phyloP scores from a whole-genome alignment of 2,797 vertebrate species.

The Macropus fuliginosus region DNA sequence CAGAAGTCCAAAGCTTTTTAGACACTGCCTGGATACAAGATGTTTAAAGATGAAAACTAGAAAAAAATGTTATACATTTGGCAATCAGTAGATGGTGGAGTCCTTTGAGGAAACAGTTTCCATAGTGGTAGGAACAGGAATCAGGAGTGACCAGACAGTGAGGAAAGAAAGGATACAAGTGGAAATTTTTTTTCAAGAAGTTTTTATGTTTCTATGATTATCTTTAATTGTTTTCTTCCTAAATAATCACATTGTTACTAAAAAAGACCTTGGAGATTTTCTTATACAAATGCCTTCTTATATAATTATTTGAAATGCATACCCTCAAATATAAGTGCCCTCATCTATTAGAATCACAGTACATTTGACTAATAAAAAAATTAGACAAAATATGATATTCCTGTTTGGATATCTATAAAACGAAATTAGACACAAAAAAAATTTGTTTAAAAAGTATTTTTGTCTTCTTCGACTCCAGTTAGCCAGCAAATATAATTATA shows the following conservation, averaged over 20 bases:
- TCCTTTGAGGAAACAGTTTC: background rate
- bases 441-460: slow-evolving; percentile 33
- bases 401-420: slow-evolving; percentile 23
- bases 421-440: slow-evolving; percentile 30
- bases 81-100: background rate
- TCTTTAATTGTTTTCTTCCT: background rate
- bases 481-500: slow-evolving; percentile 27
- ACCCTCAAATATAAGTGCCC: slow-evolving; percentile 31
- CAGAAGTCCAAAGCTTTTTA: background rate
- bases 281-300: slow-evolving; percentile 5
- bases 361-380: slow-evolving; percentile 17
- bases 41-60: background rate
- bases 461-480: slow-evolving; percentile 7
- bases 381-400: slow-evolving; percentile 15
- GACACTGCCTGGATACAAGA: background rate
- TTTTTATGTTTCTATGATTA: background rate
- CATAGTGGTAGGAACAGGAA: background rate
- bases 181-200: background rate
- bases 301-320: background rate
- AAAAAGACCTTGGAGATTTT: slow-evolving; percentile 1
- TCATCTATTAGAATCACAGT: slow-evolving; percentile 24
- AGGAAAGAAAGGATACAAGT: background rate
- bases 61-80: background rate
- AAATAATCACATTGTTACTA: background rate
- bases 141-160: background rate